Evolutionary conservation across 2,113 vertebrate species (phyloP), one percentile per base, ranked within the genome.

Genomic region (Acrocephalus arundinaceus): DNA sequence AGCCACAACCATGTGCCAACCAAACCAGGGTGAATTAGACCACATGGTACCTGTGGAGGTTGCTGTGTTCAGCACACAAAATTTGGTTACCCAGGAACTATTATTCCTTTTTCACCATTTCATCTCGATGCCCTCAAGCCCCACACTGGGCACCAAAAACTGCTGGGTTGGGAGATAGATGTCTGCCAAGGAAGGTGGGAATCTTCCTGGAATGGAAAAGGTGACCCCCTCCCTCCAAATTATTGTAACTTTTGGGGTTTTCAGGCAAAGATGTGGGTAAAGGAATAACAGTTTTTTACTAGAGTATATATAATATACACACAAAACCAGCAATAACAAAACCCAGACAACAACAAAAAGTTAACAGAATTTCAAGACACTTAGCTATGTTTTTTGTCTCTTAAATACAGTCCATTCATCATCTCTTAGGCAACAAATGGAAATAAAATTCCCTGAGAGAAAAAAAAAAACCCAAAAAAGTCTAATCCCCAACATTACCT

Each of bases 61-160:
- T 39, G 33, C 41, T 57, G 3, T 85, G 35, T n/a, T 33, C n/a
- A 55, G 39, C 39, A 28, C 19, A 48, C 49, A 57, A 28, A 39
- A 48, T 48, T 74, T 8, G 41, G 23, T 65, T 55, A 19, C 3
- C 23, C n/a, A 48, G n/a, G n/a, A 54, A 3, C 9, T 65, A 1
- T 39, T 18, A 19, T 0, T 65, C 49, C n/a, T 65, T 55, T 85
- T 74, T 48, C 28, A 57, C 9, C 15, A 27, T 39, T 71, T 65
- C 9, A 5, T 55, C 17, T 63, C 1, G 1, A 7, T 46, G 70
- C 7, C 58, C 22, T 73, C 1, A 0, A 7, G 22, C 18, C 33
- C 11, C 18, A 23, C 22, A 10, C 0, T 23, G 49, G 28, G 23
- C 22, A 14, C 17, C 22, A 63, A 39, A 55, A 55, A 3, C 23